Conservation (phyloP, 2,113 vertebrate species). For the Oxygymnocypris stewartii region DNA sequence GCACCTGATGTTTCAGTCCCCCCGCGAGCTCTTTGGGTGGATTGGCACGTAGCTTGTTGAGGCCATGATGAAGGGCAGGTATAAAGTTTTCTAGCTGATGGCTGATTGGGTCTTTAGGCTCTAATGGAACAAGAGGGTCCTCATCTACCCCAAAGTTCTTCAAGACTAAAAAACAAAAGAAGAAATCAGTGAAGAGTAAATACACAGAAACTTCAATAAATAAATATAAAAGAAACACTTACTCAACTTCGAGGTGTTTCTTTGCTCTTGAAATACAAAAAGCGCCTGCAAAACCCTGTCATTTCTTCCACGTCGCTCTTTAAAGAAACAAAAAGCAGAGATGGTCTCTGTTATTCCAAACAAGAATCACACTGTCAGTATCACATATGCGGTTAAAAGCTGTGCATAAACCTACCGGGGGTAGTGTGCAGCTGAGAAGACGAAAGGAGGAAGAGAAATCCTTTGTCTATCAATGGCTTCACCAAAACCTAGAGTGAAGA, state of each 20-base stretch:
- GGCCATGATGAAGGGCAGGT: constrained; percentile 82
- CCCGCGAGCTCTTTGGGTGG: constrained; percentile 74
- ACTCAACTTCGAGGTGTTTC: constrained; percentile 74
- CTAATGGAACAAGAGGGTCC: constrained; percentile 59
- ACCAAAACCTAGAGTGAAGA: constrained; percentile 84
- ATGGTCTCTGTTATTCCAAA: constrained; percentile 1
- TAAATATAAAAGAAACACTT: constrained; percentile 58
- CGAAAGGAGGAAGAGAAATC: constrained; percentile 90
- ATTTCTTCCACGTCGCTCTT: constrained; percentile 79
- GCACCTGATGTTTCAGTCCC: constrained; percentile 81
- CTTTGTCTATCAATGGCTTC: constrained; percentile 87
- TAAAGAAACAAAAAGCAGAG: constrained; percentile 33
- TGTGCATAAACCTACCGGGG: constrained; percentile 76
- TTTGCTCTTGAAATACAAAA: constrained; percentile 90
- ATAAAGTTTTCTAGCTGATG: constrained; percentile 75
- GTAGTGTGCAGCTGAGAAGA: constrained; percentile 85
- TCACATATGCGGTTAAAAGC: constrained; percentile 43
- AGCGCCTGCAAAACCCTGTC: constrained; percentile 84
- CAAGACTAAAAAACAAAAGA: constrained; percentile 20
- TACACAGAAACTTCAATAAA: neutral
- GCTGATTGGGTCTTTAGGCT: constrained; percentile 59
- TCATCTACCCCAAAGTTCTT: constrained; percentile 30
- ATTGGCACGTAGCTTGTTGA: constrained; percentile 81
- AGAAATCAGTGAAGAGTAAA: too few species aligned
- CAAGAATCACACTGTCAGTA: neutral